Evolutionary conservation across 2,888 invertebrate species (phyloP), one percentile per base, ranked within the genome.

Genomic region (Nipponacmea schrenckii): DNA sequence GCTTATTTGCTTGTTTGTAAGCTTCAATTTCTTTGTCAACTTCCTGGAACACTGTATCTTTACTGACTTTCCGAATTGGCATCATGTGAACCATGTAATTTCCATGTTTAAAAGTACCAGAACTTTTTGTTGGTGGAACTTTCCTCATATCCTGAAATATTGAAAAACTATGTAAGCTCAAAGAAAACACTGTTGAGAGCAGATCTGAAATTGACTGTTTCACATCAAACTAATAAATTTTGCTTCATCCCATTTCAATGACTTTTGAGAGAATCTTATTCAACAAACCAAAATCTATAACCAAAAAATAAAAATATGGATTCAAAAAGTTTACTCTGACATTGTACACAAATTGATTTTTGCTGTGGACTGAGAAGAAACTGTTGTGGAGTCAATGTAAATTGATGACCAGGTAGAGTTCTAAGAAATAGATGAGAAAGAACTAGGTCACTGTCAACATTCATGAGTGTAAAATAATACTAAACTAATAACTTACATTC

Each of bases 91-190:
- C 56, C 56, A 56, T 56, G 56, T 56, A 56, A 20, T 56, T 56
- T 2, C 56, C 56, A 56, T 56, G 56, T 56, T 56, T 56, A 56
- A 56, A 56, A 12, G 56, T 56, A 10, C 56, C 56, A 56, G 56
- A 56, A 24, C 20, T 24, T 39, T 39, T 39, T 56, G 56, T 56
- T 14, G 56, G 56, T 20, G 56, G 56, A 56, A 20, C 20, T 56
- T 56, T 56, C 10, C 20, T 24, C 56, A 56, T 56, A 56, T 56
- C 56, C 56, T 56, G 56, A 56, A 56, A 56, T 14, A 15, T 24
- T 17, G 17, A 48, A 48, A n/a, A n/a, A 7, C 3, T 4, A 31
- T 31, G 2, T 31, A 39, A 39, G 8, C 4, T 10, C 39, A 39
- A 31, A 31, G n/a, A n/a, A n/a, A n/a, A n/a, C n/a, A n/a, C n/a